phyloP scores from a whole-genome alignment of 2,888 invertebrate species.

The Amblyjoppa proteus region DNA sequence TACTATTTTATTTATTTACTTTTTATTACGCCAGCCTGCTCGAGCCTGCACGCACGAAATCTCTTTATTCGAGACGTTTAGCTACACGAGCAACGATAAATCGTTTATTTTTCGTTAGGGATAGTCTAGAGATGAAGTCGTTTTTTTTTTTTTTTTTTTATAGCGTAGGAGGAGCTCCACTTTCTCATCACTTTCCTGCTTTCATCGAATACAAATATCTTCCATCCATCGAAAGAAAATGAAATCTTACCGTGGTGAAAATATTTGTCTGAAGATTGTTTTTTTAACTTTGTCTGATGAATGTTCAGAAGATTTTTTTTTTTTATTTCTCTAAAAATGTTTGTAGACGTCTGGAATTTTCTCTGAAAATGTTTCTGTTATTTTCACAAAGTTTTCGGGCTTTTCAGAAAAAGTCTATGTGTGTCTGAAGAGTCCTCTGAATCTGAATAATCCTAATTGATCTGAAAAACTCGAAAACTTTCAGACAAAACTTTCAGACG shows the following conservation, averaged over 20 bases:
- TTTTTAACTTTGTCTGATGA: no score
- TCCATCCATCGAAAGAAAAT: neutral
- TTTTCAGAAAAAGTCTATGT: no score
- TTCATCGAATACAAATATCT: neutral
- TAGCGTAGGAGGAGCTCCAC: slow-evolving; percentile 38
- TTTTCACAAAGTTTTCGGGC: no score
- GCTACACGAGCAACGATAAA: neutral
- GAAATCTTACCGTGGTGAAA: neutral
- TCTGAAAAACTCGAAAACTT: no score
- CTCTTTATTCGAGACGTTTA: slow-evolving; percentile 43
- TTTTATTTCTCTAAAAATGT: no score
- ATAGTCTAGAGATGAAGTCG: neutral
- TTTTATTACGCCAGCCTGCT: slow-evolving; percentile 48
- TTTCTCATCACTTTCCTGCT: slow-evolving; percentile 26
- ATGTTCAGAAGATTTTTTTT: no score
- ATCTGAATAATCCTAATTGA: no score
- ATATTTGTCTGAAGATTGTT: no score
- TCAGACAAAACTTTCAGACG: no score
- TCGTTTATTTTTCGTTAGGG: slow-evolving; percentile 1
- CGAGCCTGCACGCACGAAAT: slow-evolving; percentile 64
- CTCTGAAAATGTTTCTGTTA: no score
- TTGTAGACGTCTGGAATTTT: no score
- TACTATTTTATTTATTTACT: slow-evolving; percentile 21
- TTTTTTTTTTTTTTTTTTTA: neutral
- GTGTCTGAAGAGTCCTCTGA: no score